A percentile compares a stretch with the other conserved stretches of the same genome.
phyloP scores from a whole-genome alignment of 2,888 invertebrate species.

The Seira ritae region DNA sequence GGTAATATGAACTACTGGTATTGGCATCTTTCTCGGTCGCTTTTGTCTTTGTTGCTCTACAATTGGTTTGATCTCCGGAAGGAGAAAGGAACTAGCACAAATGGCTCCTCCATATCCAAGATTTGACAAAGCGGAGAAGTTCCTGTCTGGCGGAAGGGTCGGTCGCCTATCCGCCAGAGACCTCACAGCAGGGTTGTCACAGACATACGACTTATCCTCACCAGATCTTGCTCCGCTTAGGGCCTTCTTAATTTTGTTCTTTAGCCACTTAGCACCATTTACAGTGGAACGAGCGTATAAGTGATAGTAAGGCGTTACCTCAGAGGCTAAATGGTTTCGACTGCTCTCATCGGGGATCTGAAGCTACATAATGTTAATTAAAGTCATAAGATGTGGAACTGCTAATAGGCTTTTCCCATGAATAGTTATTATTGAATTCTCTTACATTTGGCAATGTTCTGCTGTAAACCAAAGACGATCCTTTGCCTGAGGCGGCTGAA shows the following conservation, averaged over 20 bases:
- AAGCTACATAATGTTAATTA: too few relatives aligned
- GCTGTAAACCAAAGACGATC: conserved; percentile 23
- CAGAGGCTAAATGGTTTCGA: conserved; percentile 61
- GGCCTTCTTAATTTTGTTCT: conserved; percentile 71
- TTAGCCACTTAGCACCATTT: conserved; percentile 71
- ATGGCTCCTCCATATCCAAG: conserved; percentile 66
- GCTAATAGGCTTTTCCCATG: too few relatives aligned
- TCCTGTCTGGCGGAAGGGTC: conserved; percentile 38
- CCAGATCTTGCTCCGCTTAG: conserved; percentile 61
- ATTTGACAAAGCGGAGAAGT: conserved; percentile 61
- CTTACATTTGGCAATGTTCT: conserved; percentile 26
- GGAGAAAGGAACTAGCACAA: conserved; percentile 68
- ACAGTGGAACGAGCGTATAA: conserved; percentile 64
- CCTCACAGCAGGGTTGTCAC: conserved; percentile 45
- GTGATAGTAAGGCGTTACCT: conserved; percentile 69
- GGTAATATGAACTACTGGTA: conserved; percentile 70
- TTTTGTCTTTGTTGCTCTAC: conserved; percentile 63
- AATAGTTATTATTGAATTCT: too few relatives aligned
- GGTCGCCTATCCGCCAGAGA: conserved; percentile 56
- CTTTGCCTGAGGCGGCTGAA: neutral
- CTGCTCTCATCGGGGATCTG: conserved; percentile 26
- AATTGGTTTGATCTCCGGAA: conserved; percentile 69
- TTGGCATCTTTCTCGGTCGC: conserved; percentile 64
- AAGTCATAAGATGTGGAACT: too few relatives aligned
- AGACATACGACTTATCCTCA: conserved; percentile 50